Evolutionary conservation across 2,888 invertebrate genomes (phyloP), one percentile per base, ranked within the genome.

Genomic region (Meghimatium bilineatum): DNA sequence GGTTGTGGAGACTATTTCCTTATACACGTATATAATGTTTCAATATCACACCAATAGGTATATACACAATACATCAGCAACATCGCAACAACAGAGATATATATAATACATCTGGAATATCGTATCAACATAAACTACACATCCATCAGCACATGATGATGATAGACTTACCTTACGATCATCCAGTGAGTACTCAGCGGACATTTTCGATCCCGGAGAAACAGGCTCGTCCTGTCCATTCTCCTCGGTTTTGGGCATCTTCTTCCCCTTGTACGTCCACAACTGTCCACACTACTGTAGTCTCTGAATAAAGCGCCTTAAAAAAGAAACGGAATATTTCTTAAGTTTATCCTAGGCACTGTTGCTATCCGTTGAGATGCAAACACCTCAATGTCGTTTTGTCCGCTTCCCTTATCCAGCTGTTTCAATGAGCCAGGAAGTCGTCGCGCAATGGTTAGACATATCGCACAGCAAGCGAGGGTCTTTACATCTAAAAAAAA

Each of bases 181-280:
- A 60, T 80, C 80, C 80, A 80, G 32, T 1, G 80, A 60, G 63
- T 80, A 80, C 32, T 80, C 80, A 63, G 72, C 80, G 1, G 80
- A 80, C 80, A 72, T 71, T 20, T 72, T 80, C 1, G 80, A 80
- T 26, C 56, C 72, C 29, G 80, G 80, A 38, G 80, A 80, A 8
- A 60, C 72, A 23, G 71, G 80, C 63, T 80, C 80, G 1, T 56
- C 80, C 34, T 60, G 56, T 6, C 32, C 29, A 12, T 72, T 36
- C 14, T 72, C 60, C 14, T 44, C 32, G 36, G 26, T 72, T 38
- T 80, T 80, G 20, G 78, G 78, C 78, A 78, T 78, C 36, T 72
- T 71, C 26, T 20, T 2, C 1, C 14, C 14, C 38, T 29, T 17
- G 12, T 66, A 66, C 44, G 38, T 72, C 38, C 44, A 44, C 38